These are phyloP conservation scores for Leptodactylus fuscus DNA, from an alignment of 2,113 vertebrate genomes.

Conservation along the genomic window DNA sequence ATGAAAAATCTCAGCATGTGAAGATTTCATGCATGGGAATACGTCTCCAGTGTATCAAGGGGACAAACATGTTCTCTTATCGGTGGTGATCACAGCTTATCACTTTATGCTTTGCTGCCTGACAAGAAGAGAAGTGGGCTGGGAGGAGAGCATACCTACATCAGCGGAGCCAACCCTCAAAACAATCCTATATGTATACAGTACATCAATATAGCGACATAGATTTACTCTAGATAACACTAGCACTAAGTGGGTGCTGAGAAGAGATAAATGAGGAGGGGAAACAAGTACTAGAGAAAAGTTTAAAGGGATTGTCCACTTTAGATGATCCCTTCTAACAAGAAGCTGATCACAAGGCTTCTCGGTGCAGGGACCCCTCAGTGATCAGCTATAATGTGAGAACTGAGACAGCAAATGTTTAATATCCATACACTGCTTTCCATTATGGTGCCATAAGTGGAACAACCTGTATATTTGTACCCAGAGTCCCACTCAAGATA, in stretches of 20 bases:
- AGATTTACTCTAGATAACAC: neutral
- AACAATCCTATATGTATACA: neutral
- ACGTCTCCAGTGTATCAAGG: neutral
- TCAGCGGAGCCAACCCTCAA: neutral
- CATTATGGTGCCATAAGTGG: too few species aligned
- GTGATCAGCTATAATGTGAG: neutral
- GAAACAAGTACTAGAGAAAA: neutral
- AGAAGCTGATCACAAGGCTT: neutral
- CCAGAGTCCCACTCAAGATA: too few species aligned
- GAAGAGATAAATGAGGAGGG: neutral
- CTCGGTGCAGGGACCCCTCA: neutral
- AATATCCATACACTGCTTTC: neutral
- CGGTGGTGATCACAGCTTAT: slow-evolving; percentile 2
- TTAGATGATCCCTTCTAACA: neutral
- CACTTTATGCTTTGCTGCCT: neutral
- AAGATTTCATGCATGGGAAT: slow-evolving; percentile 29
- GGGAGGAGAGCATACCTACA: neutral
- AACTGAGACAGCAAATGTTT: neutral
- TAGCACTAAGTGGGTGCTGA: neutral
- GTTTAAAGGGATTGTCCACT: neutral
- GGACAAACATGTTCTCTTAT: slow-evolving; percentile 43
- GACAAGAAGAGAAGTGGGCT: neutral
- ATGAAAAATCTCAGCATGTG: slow-evolving; percentile 48
- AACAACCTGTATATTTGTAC: too few species aligned
- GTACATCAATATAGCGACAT: neutral